phyloP scores from a whole-genome alignment of 2,797 vertebrate species.

The Galaxias olidus region DNA sequence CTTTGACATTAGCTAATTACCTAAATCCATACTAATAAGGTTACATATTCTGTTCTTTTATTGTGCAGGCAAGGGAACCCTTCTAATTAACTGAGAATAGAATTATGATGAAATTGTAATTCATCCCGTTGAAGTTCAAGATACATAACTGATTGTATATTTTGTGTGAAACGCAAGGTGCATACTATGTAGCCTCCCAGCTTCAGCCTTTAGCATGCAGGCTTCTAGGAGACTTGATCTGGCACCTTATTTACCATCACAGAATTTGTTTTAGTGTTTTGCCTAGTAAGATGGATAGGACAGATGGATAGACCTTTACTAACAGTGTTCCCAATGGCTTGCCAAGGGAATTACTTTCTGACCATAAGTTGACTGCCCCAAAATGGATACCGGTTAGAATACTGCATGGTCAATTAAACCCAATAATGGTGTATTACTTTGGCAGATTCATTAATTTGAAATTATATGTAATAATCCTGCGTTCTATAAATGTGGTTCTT shows the following conservation, averaged over 20 bases:
- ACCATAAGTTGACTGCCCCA: not conserved
- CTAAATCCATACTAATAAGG: slow-evolving; percentile 62
- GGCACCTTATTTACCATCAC: slow-evolving; percentile 13
- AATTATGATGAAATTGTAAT: slow-evolving; percentile 11
- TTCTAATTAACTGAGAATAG: slow-evolving; percentile 20
- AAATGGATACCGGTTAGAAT: not conserved
- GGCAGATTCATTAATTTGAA: no score
- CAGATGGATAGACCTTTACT: no score
- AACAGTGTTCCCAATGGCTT: not conserved
- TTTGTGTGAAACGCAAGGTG: no score
- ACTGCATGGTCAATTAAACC: not conserved
- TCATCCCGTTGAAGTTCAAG: slow-evolving; percentile 1
- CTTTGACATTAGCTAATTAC: slow-evolving; percentile 44
- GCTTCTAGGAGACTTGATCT: slow-evolving; percentile 19
- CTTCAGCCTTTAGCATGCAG: slow-evolving; percentile 16
- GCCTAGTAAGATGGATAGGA: not conserved
- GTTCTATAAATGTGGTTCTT: no score
- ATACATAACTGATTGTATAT: slow-evolving; percentile 1
- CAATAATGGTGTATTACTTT: not conserved
- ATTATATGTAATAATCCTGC: no score
- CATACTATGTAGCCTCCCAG: slow-evolving; percentile 1
- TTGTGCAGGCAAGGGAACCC: slow-evolving; percentile 17
- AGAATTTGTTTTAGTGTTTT: not conserved
- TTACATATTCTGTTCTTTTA: slow-evolving; percentile 31
- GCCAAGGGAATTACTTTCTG: not conserved